Evolutionary conservation across 1,140 invertebrate genomes (phyloP).

Genomic region (Mesaphorura yosii): DNA sequence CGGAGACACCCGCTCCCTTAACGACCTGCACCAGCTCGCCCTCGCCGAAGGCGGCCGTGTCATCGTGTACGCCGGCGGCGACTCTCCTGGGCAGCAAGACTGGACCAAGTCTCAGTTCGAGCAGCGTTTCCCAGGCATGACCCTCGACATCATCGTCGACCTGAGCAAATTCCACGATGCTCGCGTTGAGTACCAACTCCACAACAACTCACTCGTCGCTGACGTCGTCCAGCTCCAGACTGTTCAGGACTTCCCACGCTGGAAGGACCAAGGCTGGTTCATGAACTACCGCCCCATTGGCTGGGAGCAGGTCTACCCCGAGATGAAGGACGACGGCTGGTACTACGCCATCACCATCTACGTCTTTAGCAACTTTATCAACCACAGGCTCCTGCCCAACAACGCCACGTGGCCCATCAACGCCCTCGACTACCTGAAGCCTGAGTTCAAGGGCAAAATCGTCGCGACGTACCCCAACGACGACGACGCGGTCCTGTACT

Average conservation of each 20-base stretch:
- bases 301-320: not conserved
- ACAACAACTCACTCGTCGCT: not conserved
- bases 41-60: not conserved
- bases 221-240: slow-evolving; percentile 5
- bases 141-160: slow-evolving; percentile 4
- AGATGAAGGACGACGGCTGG: slow-evolving; percentile 14
- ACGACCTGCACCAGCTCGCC: not conserved
- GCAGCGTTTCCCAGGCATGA: not conserved
- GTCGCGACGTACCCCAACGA: slow-evolving; percentile 21
- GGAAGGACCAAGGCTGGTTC: slow-evolving; percentile 1
- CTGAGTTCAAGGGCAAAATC: slow-evolving; percentile 13
- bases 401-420: slow-evolving; percentile 8
- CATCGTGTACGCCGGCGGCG: slow-evolving; percentile 5
- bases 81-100: not conserved
- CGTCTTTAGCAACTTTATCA: slow-evolving; percentile 8
- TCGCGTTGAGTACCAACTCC: slow-evolving; percentile 2
- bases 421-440: slow-evolving; percentile 11
- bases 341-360: slow-evolving; percentile 1
- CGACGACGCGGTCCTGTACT: slow-evolving; percentile 20
- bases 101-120: not conserved
- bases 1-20: no score
- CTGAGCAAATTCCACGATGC: slow-evolving; percentile 9
- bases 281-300: not conserved
- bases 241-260: slow-evolving; percentile 4
- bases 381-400: slow-evolving; percentile 7